These are phyloP conservation scores for Numenius arquata DNA, from an alignment of 2,113 vertebrate genomes.

Conservation along the genomic window DNA sequence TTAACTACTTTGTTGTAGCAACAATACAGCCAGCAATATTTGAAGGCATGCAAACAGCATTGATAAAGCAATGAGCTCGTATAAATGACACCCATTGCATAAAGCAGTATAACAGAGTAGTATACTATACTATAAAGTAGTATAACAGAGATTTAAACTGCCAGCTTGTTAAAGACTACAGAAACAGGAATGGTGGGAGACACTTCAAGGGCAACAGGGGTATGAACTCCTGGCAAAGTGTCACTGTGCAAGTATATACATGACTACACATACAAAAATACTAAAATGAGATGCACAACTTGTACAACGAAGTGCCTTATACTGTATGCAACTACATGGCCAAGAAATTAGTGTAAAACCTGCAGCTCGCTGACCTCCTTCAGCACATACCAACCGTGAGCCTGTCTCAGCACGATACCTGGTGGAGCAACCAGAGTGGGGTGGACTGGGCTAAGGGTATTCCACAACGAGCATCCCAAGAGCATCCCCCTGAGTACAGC, in stretches of 20 bases:
- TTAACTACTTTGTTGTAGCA: neutral
- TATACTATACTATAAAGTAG: too few relatives aligned
- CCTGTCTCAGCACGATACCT: neutral
- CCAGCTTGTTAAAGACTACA: neutral
- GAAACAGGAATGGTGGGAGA: neutral
- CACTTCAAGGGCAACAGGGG: neutral
- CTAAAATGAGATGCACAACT: neutral
- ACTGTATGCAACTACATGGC: rapidly evolving
- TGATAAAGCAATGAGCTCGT: neutral
- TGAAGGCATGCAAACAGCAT: neutral
- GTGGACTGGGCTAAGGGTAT: too few relatives aligned
- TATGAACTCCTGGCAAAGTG: neutral
- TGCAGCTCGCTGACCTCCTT: neutral
- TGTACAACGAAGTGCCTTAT: neutral
- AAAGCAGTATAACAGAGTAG: neutral
- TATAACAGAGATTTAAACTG: neutral
- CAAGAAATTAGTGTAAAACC: neutral
- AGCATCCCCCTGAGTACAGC: neutral
- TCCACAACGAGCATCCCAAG: rapidly evolving
- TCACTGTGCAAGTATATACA: neutral
- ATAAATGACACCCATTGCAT: neutral
- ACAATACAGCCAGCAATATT: neutral
- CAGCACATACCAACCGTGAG: rapidly evolving
- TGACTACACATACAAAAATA: neutral
- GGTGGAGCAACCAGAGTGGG: neutral